Base-by-base conservation (phyloP, 2,113 vertebrate species). In the Seriola quinqueradiata region DNA sequence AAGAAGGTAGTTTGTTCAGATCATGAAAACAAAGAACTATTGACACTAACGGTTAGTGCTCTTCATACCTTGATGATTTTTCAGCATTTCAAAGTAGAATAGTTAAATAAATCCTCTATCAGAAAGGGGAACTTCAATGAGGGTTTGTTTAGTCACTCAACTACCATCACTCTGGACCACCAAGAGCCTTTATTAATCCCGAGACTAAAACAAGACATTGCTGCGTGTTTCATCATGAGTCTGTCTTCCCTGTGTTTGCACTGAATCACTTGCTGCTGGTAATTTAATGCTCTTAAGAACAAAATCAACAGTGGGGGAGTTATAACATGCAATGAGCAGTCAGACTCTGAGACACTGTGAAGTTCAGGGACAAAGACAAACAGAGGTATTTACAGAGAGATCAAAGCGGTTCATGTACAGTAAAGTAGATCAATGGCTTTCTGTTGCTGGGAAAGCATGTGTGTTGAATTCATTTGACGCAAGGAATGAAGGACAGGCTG, bases 261-360 rank as follows among this genome's bases (percentile, higher is more conserved):
- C 2, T 16, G 42, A 72, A 21, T 50, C 16, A 4, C 48, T 64
- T 4, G 5, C 50, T 72, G n/a, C 70, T 58, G 44, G 64, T 78
- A 66, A 52, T 71, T 34, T 52, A 42, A 59, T 50, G 19, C 48
- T 77, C 57, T 54, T 44, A 65, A 50, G 55, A 74, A 67, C 61
- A 50, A 82, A 79, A 65, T 36, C 34, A 65, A 69, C 48, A 59
- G 8, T 0, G 0, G 77, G 52, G 83, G 8, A 78, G 91, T 77
- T 64, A 38, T 72, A 79, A 71, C 79, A 75, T 70, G 84, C 68
- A 68, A 78, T 75, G 38, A 87, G 16, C 42, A 55, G 54, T 19
- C 32, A 13, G 55, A 52, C 46, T 52, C 21, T 21, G 19, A 77
- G 28, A 55, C 50, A 19, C 2, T 17, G 50, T 25, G 25, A 58